A percentile compares a stretch with the other conserved stretches of the same genome.
phyloP scores from a whole-genome alignment of 2,113 vertebrate species.

The Megaceryle maxima region DNA sequence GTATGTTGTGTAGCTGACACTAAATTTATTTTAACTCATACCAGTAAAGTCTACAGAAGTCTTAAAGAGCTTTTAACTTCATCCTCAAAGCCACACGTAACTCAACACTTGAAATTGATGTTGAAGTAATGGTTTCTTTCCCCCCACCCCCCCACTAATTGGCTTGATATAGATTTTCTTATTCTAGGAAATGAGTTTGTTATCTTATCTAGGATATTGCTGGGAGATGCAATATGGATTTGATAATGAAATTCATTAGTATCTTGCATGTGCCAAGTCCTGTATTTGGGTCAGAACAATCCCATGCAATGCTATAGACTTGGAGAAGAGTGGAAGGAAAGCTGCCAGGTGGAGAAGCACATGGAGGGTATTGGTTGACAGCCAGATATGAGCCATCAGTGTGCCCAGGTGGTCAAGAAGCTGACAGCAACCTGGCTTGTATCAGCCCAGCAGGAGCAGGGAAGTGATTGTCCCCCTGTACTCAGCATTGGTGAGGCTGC shows the following conservation, averaged over 20 bases:
- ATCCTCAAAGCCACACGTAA: neutral
- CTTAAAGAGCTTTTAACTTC: neutral
- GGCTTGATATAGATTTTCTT: neutral
- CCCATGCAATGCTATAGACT: neutral
- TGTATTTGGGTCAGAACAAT: neutral
- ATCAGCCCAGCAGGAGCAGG: neutral
- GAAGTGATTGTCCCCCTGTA: neutral
- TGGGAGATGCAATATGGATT: neutral
- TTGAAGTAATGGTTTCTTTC: neutral
- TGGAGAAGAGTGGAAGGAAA: neutral
- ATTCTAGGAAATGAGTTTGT: neutral
- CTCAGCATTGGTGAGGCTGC: neutral
- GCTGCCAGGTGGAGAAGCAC: neutral
- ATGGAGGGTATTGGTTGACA: neutral
- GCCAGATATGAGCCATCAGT: neutral
- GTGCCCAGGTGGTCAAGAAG: neutral
- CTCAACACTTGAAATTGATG: fast-evolving
- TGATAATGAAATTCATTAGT: neutral
- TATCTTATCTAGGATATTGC: neutral
- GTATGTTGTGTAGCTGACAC: neutral
- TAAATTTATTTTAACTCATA: neutral
- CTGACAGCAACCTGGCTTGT: neutral
- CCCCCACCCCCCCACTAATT: neutral
- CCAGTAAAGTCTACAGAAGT: neutral
- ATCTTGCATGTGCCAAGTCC: neutral